Base-by-base conservation (phyloP, 2,113 vertebrate species). In the Meriones unguiculatus region DNA sequence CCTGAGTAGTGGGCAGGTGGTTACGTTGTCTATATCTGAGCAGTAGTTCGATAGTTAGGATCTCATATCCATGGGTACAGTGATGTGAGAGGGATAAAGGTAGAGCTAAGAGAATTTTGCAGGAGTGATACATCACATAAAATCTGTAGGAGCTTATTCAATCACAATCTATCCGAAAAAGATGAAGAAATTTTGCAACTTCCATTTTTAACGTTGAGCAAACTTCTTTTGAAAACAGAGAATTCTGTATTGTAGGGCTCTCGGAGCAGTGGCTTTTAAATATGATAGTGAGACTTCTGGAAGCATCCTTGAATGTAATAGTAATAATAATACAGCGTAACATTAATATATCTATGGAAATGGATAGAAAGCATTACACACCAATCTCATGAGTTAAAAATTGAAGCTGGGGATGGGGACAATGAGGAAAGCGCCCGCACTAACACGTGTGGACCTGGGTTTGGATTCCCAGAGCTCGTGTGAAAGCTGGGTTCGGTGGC, bases 191-290 rank as follows among this genome's bases (percentile, higher is more conserved):
- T 69, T 18, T 70, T 73, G 24, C 69, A 38, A 64, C 22, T 78
- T 78, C 76, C 12, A 59, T 87, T 76, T 93, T 91, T 69, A 91
- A 76, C 46, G 70, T 64, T 85, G 41, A 22, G n/a, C 25, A 5
- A 13, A 89, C 22, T 76, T 91, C 72, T 50, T 38, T 64, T 62
- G 89, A 91, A 94, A 82, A 91, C 92, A 78, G 38, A 82, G 75
- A 82, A 80, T 20, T 15, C 7, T 87, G 20, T 77, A 1, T 86
- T 69, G 1, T 80, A 70, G 11, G 52, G 13, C 7, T 41, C 77
- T 84, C 9, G 46, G 13, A 82, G 18, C 18, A 54, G 22, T 35
- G 25, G 70, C 17, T 20, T 85, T 84, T 52, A 89, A 18, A n/a
- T 52, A 52, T 0, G 50, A 11, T 30, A 41, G 17, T 22, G 2